Base-by-base conservation (phyloP, 2,888 invertebrate species). In the Rhopalosiphum nymphaeae region DNA sequence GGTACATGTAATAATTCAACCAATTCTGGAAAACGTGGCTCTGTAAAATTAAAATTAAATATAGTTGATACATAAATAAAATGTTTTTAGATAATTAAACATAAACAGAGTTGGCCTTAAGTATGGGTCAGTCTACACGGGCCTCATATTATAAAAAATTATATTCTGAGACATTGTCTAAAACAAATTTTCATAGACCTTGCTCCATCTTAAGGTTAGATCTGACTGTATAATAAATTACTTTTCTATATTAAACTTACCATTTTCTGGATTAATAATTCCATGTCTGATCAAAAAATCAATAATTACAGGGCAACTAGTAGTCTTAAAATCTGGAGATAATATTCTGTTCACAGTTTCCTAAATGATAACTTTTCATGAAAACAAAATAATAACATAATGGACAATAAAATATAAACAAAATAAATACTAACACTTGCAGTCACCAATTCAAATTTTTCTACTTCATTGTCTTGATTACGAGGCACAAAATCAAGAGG, bases 281-380 rank as follows among this genome's bases (percentile, higher is more conserved):
- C 99, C 98, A 96, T 98, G 98, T 95, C 99, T 97, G 95, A 99
- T 98, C 95, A 99, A 97, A 96, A 99, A 99, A 96, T 99, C 99
- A 95, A 99, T 96, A 78, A 98, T 97, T 91, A 99, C 98, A 88
- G 99, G 98, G 95, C 98, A 98, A 96, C 98, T 98, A 91, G 99
- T 99, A 86, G 98, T 98, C 96, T 99, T 99, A 96, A 99, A 99
- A 95, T 98, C 97, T 0, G 98, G 97, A 25, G 97, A 97, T 87
- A 98, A 97, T 94, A 98, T 97, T 95, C 98, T 97, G 95, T 98
- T 98, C 95, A 98, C 93, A 67, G 95, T 95, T 94, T 96, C 96
- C 96, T 96, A 95, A 57, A 95, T 94, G 9, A 92, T 87, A 16
- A 53, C 26, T 49, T 85, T 57, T 94, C n/a, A 9, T 57, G 10